A percentile compares a stretch with the other conserved stretches of the same genome.
Evolutionary conservation across 2,113 vertebrate species (phyloP).

Genomic region (Tetrax tetrax): DNA sequence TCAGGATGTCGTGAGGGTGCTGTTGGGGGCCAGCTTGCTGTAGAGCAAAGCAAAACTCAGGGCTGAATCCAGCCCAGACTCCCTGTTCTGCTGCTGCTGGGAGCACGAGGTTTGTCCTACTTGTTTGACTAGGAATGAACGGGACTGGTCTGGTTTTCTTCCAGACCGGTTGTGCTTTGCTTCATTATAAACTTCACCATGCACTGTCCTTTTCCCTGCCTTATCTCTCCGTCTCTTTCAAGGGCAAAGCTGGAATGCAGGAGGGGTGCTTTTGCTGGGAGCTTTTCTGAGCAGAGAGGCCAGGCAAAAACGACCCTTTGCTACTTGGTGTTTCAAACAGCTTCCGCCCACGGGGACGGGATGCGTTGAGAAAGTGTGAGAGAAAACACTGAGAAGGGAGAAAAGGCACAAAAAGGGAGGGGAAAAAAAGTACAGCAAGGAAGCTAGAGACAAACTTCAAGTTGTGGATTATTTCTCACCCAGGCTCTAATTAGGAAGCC

Average conservation of each 20-base stretch:
- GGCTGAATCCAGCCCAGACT: not conserved
- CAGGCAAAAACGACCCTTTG: not conserved
- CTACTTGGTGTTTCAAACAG: constrained; percentile 16
- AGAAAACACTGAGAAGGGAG: not conserved
- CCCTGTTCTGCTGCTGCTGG: not conserved
- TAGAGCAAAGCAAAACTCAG: not conserved
- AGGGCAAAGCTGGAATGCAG: not conserved
- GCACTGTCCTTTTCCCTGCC: not conserved
- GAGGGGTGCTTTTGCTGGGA: not conserved
- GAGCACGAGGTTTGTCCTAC: not conserved
- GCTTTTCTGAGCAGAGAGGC: constrained; percentile 18
- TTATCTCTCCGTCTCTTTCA: not conserved
- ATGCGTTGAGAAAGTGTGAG: not conserved
- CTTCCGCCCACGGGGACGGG: not conserved
- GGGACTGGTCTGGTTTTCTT: not conserved
- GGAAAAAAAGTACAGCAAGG: not conserved
- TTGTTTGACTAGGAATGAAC: not conserved
- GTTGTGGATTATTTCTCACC: constrained; percentile 57
- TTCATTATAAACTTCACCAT: constrained; percentile 13
- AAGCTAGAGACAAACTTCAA: constrained; percentile 45
- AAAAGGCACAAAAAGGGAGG: not conserved
- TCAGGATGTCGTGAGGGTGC: not conserved
- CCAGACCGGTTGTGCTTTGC: not conserved
- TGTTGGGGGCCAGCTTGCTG: not conserved
- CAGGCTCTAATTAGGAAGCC: constrained; percentile 68